Conservation (phyloP, 2,888 invertebrate species). For the Amphipyra berbera region DNA sequence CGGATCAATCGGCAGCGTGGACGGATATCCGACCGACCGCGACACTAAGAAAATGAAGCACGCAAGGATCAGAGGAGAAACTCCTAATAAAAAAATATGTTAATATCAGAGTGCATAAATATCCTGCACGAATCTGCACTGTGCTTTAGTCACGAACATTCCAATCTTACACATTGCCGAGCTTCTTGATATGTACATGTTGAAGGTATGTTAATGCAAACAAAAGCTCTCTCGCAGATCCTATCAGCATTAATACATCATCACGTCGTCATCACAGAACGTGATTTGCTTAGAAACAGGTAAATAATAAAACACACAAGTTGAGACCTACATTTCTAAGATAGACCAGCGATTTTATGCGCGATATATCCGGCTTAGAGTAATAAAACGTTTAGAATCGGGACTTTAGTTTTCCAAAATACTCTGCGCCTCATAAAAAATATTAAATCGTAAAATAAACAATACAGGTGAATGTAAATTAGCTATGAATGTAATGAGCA, state of each 20-base stretch:
- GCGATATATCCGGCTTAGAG: constrained; percentile 25
- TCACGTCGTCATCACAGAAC: constrained; percentile 51
- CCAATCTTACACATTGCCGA: constrained; percentile 9
- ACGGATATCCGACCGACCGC: constrained; percentile 68
- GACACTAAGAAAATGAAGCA: constrained; percentile 16
- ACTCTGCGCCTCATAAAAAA: constrained; percentile 17
- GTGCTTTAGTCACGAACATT: constrained; percentile 10
- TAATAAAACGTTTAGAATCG: constrained; percentile 29
- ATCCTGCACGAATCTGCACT: constrained; percentile 7
- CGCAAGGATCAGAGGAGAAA: constrained; percentile 8
- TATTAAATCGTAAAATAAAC: constrained; percentile 22
- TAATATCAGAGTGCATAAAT: constrained; percentile 8
- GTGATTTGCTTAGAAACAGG: constrained; percentile 40
- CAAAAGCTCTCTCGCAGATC: constrained; percentile 36
- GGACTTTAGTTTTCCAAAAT: constrained; percentile 18
- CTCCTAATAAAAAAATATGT: constrained; percentile 2
- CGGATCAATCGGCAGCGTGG: constrained; percentile 70
- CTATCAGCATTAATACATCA: constrained; percentile 43
- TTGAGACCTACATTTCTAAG: constrained; percentile 30
- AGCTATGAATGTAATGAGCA: constrained; percentile 19
- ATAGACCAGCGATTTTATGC: constrained; percentile 28
- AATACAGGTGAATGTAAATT: constrained; percentile 31
- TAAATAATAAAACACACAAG: constrained; percentile 36
- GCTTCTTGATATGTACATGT: constrained; percentile 11
- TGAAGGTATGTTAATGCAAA: constrained; percentile 30